Evolutionary conservation across 2,797 vertebrate species (phyloP).

Genomic region (Poeciliopsis turneri): DNA sequence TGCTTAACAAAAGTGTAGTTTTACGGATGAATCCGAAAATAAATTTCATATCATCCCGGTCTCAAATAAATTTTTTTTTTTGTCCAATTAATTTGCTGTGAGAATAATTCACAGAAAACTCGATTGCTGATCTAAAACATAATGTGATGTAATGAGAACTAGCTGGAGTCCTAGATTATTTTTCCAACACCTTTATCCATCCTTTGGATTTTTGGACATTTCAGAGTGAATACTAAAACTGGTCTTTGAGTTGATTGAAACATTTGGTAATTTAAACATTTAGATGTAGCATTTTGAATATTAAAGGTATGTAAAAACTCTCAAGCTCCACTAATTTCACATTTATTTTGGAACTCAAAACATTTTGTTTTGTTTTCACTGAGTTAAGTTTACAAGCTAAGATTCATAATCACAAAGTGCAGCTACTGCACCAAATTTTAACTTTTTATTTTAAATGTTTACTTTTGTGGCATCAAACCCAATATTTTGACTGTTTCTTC

Average conservation of each 20-base stretch:
- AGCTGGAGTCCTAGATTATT: not conserved
- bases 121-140: not conserved
- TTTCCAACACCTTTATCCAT: not conserved
- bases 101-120: too few relatives aligned
- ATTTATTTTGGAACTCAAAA: constrained; percentile 44
- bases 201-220: too few relatives aligned
- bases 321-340: not conserved
- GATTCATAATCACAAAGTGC: constrained; percentile 41
- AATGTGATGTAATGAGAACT: constrained; percentile 36
- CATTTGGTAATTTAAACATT: not conserved
- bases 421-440: constrained; percentile 48
- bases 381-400: constrained; percentile 51
- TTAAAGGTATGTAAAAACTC: not conserved
- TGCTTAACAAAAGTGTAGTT: too few relatives aligned
- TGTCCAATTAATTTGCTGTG: too few relatives aligned
- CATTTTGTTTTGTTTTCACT: constrained; percentile 44
- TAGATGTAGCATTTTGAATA: not conserved
- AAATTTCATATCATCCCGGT: too few relatives aligned
- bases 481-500: constrained; percentile 35
- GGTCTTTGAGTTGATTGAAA: not conserved
- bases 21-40: too few relatives aligned
- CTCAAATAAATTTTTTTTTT: too few relatives aligned
- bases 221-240: too few relatives aligned
- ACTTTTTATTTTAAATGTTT: constrained; percentile 43
- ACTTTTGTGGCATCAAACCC: constrained; percentile 36